Percentiles rank a stretch among this genome's conserved stretches.
phyloP scores from a whole-genome alignment of 2,113 vertebrate species.

The Neogobius melanostomus region DNA sequence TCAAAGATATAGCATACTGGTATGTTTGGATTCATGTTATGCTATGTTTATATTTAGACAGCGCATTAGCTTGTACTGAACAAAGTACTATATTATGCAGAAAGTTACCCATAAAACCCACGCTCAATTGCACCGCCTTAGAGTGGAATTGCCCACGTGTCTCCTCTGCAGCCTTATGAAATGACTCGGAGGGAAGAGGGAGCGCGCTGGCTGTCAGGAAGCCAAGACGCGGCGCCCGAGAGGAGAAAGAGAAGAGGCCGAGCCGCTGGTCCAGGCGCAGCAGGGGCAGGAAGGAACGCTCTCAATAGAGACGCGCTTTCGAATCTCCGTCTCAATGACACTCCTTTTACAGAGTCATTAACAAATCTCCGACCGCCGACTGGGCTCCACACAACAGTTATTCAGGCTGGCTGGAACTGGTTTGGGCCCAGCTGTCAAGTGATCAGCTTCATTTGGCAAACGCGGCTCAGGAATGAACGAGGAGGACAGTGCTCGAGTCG shows the following conservation, averaged over 20 bases:
- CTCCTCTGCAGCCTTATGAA: background rate
- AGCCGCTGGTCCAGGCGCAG: constrained; percentile 54
- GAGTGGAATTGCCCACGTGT: background rate
- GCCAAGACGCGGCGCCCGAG: constrained; percentile 32
- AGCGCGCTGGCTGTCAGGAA: constrained; percentile 46
- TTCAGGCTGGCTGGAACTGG: constrained; percentile 52
- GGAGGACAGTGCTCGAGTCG: background rate
- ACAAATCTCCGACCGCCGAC: constrained; percentile 41
- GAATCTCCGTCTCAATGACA: constrained; percentile 55
- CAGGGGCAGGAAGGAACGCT: constrained; percentile 63
- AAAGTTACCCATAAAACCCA: too few species aligned
- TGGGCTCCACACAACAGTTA: constrained; percentile 13
- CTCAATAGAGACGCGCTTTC: constrained; percentile 52
- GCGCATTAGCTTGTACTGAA: too few species aligned
- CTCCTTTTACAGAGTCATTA: constrained; percentile 47
- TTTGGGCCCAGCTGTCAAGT: constrained; percentile 63
- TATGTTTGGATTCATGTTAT: too few species aligned
- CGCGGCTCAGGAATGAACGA: background rate
- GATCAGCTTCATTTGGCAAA: constrained; percentile 41
- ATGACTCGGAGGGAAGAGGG: constrained; percentile 21
- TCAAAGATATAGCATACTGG: too few species aligned
- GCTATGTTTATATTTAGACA: too few species aligned
- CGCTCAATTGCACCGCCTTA: too few species aligned
- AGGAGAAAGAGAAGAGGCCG: constrained; percentile 11
- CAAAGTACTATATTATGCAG: too few species aligned